Evolutionary conservation across 2,113 vertebrate genomes (phyloP).

Genomic region (Ochotona curzoniae): DNA sequence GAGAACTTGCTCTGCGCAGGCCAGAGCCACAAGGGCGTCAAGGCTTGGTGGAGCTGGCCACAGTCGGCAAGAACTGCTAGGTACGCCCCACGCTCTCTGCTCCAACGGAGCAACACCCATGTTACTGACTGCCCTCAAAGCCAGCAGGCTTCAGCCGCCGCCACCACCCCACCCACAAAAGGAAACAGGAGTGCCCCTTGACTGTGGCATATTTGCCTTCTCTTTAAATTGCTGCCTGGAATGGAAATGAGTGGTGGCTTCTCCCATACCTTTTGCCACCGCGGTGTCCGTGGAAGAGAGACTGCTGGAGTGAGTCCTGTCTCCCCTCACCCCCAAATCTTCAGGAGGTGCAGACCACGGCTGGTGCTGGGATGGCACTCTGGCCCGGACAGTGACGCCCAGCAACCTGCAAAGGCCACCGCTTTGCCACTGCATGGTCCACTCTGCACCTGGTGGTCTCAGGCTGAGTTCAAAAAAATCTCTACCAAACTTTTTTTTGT

Average conservation of each 20-base stretch:
- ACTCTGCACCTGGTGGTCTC: neutral
- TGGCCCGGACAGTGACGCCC: neutral
- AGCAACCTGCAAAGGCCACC: neutral
- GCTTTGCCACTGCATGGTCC: neutral
- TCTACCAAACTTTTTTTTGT: neutral
- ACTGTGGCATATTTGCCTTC: neutral
- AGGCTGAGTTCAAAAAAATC: neutral
- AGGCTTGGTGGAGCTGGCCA: neutral
- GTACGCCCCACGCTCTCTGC: neutral
- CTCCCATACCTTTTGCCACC: neutral
- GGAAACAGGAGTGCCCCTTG: neutral
- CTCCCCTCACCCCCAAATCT: neutral
- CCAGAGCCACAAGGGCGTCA: neutral
- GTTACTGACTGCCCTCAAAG: neutral
- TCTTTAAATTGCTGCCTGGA: slow-evolving; percentile 7
- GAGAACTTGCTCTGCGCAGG: neutral
- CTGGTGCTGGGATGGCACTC: neutral
- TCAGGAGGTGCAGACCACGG: neutral
- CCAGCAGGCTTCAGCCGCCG: neutral
- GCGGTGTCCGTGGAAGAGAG: neutral
- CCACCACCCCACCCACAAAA: neutral
- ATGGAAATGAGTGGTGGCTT: neutral
- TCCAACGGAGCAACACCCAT: too few species aligned
- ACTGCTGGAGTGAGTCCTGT: too few species aligned
- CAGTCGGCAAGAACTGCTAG: neutral